Conservation (phyloP, 2,113 vertebrate genomes). For the Cettia cetti region DNA sequence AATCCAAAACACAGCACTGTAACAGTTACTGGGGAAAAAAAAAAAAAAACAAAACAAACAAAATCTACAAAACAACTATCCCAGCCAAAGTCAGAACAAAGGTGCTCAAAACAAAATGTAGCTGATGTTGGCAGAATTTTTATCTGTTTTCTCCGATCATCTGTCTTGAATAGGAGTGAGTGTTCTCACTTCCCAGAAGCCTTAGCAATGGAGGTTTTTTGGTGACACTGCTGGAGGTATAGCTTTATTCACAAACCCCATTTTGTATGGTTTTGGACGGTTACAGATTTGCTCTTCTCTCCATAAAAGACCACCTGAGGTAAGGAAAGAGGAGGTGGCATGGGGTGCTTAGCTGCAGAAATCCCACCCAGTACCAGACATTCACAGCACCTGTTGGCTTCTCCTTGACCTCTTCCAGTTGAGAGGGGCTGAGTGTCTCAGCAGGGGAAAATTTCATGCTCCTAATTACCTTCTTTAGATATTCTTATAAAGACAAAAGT, state of each 20-base stretch:
- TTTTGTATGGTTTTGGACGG: not conserved
- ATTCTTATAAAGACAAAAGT: slow-evolving; percentile 6
- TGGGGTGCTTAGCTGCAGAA: not conserved
- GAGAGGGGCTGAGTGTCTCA: not conserved
- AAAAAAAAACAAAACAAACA: no score
- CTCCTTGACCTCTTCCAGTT: not conserved
- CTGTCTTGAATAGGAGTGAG: not conserved
- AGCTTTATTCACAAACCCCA: not conserved
- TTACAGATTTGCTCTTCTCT: not conserved
- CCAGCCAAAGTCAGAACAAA: not conserved
- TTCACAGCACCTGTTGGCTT: accelerated
- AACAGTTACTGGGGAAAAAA: not conserved
- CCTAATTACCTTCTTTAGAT: not conserved
- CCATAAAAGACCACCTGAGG: not conserved
- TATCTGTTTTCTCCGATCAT: not conserved
- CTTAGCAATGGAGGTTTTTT: not conserved
- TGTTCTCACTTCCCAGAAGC: not conserved
- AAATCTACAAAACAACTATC: not conserved
- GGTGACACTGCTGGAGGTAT: not conserved
- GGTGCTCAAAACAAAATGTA: not conserved
- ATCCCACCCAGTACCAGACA: accelerated
- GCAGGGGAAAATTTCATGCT: not conserved
- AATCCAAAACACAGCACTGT: not conserved
- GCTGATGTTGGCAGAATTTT: not conserved
- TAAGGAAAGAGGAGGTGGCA: not conserved